Evolutionary conservation across 2,797 vertebrate genomes (phyloP), one percentile per base, ranked within the genome.

Genomic region (Erethizon dorsatum): DNA sequence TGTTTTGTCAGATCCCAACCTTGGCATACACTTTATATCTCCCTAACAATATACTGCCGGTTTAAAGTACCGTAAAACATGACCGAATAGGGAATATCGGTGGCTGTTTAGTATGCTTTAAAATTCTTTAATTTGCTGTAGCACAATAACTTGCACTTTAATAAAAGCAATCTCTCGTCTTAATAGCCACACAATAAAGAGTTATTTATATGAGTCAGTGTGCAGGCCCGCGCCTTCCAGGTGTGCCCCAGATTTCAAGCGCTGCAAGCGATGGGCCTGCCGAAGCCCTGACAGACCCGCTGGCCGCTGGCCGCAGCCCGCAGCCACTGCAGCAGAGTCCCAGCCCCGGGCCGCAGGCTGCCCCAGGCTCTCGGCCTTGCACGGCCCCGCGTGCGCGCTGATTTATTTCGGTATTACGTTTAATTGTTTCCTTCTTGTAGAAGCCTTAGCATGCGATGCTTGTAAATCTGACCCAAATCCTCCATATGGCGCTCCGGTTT

Each of bases 381-480:
- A 98, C 98, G 96, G 98, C 98, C 98, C 98, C 92, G 97, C 98
- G 95, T 86, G 97, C 98, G 92, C 85, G 94, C 98, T 99, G 98
- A 99, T 99, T 99, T 99, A 99, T 99, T 98, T 98, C 98, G 52
- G 97, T 98, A 99, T 98, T 98, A 98, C 75, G 59, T 98, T 99
- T 99, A 98, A 99, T 99, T 98, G 98, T 99, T 99, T 99, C 98
- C 98, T 99, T 98, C 98, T 99, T 99, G 98, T 97, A 9, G 97
- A 98, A 98, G 98, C 98, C 98, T 98, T 99, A 98, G 98, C 98
- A 99, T 98, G 98, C 98, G 97, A 99, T 98, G 98, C 98, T 98
- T 99, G 98, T 99, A 99, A 99, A 98, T 99, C 98, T 98, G 98
- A 98, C 98, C 98, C 97, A 98, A 96, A 18, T 97, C 98, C 98